Percentiles rank a stretch among this genome's conserved stretches.
phyloP scores from a whole-genome alignment of 2,113 vertebrate genomes.

The Willisornis vidua region DNA sequence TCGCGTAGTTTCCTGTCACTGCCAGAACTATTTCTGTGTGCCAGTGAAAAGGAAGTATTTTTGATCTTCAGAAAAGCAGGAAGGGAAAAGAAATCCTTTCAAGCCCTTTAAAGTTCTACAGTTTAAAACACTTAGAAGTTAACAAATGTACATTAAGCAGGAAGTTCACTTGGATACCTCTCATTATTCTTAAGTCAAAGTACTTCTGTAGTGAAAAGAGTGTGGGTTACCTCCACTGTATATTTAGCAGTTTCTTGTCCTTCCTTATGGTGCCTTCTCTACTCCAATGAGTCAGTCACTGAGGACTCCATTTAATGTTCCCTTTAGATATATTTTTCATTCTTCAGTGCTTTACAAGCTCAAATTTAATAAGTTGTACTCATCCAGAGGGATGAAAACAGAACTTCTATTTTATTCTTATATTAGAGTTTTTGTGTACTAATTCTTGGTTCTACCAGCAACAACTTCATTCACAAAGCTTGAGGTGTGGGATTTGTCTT shows the following conservation, averaged over 20 bases:
- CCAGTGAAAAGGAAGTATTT: background rate
- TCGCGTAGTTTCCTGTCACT: background rate
- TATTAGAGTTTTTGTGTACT: background rate
- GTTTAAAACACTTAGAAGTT: background rate
- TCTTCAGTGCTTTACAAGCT: background rate
- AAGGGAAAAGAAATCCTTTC: background rate
- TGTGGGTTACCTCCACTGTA: background rate
- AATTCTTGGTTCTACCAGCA: background rate
- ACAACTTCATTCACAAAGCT: background rate
- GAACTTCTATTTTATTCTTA: background rate
- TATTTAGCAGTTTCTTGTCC: background rate
- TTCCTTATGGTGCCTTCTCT: background rate
- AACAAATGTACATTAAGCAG: background rate
- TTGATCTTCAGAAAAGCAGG: background rate
- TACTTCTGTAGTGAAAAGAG: background rate
- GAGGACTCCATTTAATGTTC: background rate
- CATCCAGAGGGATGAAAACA: background rate
- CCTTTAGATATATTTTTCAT: background rate
- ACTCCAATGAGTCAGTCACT: background rate
- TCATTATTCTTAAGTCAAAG: background rate
- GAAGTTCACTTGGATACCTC: background rate
- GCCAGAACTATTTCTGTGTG: background rate
- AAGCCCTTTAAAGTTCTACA: background rate
- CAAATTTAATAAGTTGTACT: background rate
- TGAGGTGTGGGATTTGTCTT: background rate